phyloP scores from a whole-genome alignment of 2,888 invertebrate genomes.

The Xylota segnis region DNA sequence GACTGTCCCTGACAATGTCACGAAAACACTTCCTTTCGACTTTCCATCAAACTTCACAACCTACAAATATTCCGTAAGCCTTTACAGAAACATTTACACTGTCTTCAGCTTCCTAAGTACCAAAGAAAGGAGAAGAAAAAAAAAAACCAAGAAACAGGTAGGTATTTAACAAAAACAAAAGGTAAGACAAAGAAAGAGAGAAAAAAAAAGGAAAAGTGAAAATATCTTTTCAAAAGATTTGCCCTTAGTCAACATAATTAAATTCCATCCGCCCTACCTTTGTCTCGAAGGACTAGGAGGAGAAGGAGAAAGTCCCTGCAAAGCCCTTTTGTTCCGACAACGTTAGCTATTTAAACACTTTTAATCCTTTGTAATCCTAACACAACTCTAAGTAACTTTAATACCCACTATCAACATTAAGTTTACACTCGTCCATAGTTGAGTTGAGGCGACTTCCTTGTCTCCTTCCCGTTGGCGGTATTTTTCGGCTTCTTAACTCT shows the following conservation, averaged over 20 bases:
- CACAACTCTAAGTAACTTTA: constrained; percentile 73
- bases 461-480: constrained; percentile 15
- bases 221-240: constrained; percentile 41
- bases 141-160: constrained; percentile 11
- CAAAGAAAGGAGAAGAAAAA: background rate
- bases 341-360: constrained; percentile 73
- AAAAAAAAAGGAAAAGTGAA: constrained; percentile 17
- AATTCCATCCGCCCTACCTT: constrained; percentile 51
- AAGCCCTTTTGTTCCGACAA: constrained; percentile 57
- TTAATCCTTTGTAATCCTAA: constrained; percentile 76
- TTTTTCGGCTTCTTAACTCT: constrained; percentile 44
- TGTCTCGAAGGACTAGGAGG: background rate
- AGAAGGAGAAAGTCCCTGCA: constrained; percentile 23
- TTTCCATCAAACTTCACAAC: constrained; percentile 16
- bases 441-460: constrained; percentile 21
- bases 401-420: constrained; percentile 76
- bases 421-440: constrained; percentile 40
- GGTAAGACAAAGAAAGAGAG: background rate
- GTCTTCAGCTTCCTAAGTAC: constrained; percentile 14
- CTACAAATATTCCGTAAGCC: background rate
- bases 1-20: background rate
- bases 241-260: constrained; percentile 65
- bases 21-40: constrained; percentile 19
- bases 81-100: constrained; percentile 24
- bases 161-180: constrained; percentile 35